These are phyloP conservation scores for Montipora capitata DNA, from an alignment of 92 coral and sea anemone species.

Conservation along the genomic window DNA sequence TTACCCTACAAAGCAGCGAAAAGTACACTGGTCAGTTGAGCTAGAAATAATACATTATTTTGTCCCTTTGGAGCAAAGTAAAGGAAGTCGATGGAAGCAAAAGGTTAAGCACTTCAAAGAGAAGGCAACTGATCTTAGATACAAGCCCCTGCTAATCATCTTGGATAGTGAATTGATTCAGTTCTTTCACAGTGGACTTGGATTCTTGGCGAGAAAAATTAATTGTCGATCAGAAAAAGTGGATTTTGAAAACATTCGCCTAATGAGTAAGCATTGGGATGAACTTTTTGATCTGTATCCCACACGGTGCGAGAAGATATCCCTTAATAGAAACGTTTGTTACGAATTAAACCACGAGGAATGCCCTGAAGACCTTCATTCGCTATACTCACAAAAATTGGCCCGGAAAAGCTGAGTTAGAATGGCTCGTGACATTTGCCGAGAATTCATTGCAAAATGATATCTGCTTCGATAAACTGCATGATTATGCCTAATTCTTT, in stretches of 20 bases:
- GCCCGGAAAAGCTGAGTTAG: no score
- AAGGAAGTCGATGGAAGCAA: conserved; percentile 45
- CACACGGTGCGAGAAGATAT: background rate
- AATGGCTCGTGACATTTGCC: no score
- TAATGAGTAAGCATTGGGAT: conserved; percentile 59
- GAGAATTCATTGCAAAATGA: no score
- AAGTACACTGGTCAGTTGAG: conserved; percentile 78
- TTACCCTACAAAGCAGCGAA: background rate
- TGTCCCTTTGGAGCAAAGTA: conserved; percentile 28
- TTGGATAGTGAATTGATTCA: conserved; percentile 27
- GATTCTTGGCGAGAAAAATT: conserved; percentile 19
- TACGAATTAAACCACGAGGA: background rate
- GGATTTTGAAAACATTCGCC: conserved; percentile 35
- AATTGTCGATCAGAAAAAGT: conserved; percentile 18
- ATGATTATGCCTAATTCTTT: no score
- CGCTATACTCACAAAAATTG: no score
- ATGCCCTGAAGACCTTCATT: no score
- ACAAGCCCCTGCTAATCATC: conserved; percentile 20
- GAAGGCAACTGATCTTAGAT: conserved; percentile 35
- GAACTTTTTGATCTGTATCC: conserved; percentile 69
- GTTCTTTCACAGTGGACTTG: conserved; percentile 27
- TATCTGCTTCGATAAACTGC: no score
- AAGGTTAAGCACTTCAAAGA: conserved; percentile 42
- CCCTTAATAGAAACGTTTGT: background rate
- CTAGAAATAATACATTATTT: conserved; percentile 77